Base-by-base conservation (phyloP, 2,888 invertebrate species). In the Chrysomela aeneicollis region DNA sequence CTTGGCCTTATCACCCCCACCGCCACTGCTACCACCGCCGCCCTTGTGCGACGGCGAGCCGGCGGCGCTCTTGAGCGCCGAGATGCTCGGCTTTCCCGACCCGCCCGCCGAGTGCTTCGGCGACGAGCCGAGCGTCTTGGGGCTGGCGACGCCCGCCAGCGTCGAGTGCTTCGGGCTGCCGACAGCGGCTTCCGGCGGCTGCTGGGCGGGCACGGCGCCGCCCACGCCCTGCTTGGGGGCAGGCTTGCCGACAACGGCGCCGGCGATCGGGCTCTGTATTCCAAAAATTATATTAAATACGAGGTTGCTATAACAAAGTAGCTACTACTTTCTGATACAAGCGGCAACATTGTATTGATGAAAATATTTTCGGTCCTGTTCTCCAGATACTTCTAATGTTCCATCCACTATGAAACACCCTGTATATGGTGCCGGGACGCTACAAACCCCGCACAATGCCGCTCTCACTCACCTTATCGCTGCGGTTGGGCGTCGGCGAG, bases 11-110 rank as follows among this genome's bases (percentile, higher is more conserved):
- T 86, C 86, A n/a, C 69, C 69, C 71, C 86, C 87, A 18, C 35
- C 35, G 9, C 35, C 35, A 12, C 86, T 86, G 71, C 86, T 87
- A 18, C 86, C 86, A 21, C 85, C 86, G 18, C 86, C 86, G 22
- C 85, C 86, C 78, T 89, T 89, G 26, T 87, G 86, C n/a, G 87
- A 89, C 1, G 90, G 90, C 1, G 91, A 90, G 76, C 89, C 88
- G 0, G 90, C 86, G 5, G 93, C 93, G 37, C 91, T 94, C 79
- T 94, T 94, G 19, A 94, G 82, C 0, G 94, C 89, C 0, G 93
- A 93, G 92, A 95, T 93, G 76, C 94, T 94, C 0, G 94, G 94
- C 78, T 95, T 95, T 0, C 94, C 94, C 0, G 92, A 90, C 62
- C 87, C 86, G 0, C 89, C 87, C 21, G 84, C 85, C 0, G 89